Evolutionary conservation across 2,888 invertebrate species (phyloP).

Genomic region (Ochropacha duplaris): DNA sequence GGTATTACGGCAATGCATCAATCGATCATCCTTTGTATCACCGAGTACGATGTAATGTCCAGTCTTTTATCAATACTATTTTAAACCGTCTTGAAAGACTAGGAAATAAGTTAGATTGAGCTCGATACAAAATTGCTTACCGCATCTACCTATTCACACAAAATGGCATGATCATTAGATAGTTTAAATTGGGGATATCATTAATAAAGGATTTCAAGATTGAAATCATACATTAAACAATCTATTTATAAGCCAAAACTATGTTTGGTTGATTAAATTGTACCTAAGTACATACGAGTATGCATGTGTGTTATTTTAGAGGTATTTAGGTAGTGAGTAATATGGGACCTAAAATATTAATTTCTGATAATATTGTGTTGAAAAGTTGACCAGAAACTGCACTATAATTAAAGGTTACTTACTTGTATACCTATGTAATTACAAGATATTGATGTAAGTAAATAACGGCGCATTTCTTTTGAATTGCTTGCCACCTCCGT

Average conservation of each 20-base stretch:
- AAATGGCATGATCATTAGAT: conserved; percentile 18
- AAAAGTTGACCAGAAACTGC: not conserved
- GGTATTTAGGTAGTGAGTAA: not conserved
- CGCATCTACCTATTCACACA: conserved; percentile 17
- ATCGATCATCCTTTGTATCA: conserved; percentile 54
- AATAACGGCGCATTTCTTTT: conserved; percentile 4
- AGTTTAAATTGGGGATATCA: too few relatives aligned
- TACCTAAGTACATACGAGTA: too few relatives aligned
- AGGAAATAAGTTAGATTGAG: conserved; percentile 25
- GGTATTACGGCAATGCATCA: conserved; percentile 20
- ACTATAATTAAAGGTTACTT: conserved; percentile 1
- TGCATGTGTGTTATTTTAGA: not conserved
- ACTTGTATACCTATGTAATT: conserved; percentile 2
- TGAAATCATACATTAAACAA: too few relatives aligned
- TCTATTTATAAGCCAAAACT: not conserved
- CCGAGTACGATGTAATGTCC: conserved; percentile 32
- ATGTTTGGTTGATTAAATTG: not conserved
- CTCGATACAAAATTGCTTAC: conserved; percentile 17
- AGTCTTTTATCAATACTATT: conserved; percentile 26
- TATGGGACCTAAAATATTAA: not conserved
- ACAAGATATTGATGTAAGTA: conserved; percentile 5
- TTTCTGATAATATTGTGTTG: not conserved
- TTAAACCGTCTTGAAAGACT: conserved; percentile 26
- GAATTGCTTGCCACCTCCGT: conserved; percentile 5
- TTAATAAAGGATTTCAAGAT: too few relatives aligned